Evolutionary conservation across 35 echinoderm and acorn worm species (phyloP), one percentile per base, ranked within the genome.

Genomic region (Diadema setosum): DNA sequence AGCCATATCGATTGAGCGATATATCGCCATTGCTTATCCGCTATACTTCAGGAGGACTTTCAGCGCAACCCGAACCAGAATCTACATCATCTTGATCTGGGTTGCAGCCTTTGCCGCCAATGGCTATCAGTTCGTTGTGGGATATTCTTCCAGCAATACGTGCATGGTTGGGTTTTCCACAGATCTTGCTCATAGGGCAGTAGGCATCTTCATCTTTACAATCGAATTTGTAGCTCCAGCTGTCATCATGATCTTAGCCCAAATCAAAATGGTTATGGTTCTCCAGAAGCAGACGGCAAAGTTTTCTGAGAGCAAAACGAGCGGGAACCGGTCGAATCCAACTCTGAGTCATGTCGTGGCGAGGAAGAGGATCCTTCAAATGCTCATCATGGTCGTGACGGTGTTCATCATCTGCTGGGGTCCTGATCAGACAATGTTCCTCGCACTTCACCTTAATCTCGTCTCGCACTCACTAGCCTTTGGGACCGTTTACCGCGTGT

Each of bases 391-490:
- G 2, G 90, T 96, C 2, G 80, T 96, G 20, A 12, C 89, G 8
- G 89, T 81, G 2, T 96, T 96, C 65, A 80, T 91, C 15, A 37
- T 96, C 18, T 96, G 94, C 32, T 96, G 94, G 94, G 85, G 76
- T 31, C 90, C 90, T n/a, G 84, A 96, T 65, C 89, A 92, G 55
- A 18, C 82, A 1, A 37, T 20, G 4, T 87, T 92, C n/a, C 40
- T 92, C 26, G 6, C 55, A 14, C 87, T 81, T 48, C 86, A 92
- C 39, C 31, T 58, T n/a, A 84, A 84, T 18, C 12, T 85, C 3
- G 20, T 91, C 1, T 12, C 63, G 15, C 12, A 25, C 2, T 8
- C 45, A 0, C 52, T 80, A 27, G 52, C 87, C 7, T 76, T 31
- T 26, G 37, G 83, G 23, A 42, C 43, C 33, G 35, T 80, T 1